phyloP scores from a whole-genome alignment of 2,113 vertebrate species.

The Daubentonia madagascariensis region DNA sequence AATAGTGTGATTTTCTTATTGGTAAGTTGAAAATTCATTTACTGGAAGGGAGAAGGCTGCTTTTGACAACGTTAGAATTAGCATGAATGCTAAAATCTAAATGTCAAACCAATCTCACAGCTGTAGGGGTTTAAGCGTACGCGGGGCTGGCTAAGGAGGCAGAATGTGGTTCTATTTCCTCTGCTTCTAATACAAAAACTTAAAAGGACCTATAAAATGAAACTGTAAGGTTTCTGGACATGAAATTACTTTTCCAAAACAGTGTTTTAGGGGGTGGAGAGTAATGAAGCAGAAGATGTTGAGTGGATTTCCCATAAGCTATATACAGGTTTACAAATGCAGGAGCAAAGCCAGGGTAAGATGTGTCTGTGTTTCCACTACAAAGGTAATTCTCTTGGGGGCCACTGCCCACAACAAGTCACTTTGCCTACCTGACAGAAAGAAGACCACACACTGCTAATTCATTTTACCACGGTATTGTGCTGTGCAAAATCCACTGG shows the following conservation, averaged over 20 bases:
- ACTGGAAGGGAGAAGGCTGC: not conserved
- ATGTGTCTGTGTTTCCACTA: rapidly evolving
- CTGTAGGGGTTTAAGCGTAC: not conserved
- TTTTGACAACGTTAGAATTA: not conserved
- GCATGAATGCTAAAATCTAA: not conserved
- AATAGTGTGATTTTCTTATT: constrained; percentile 39
- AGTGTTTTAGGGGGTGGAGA: not conserved
- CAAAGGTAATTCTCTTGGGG: not conserved
- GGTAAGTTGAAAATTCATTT: constrained; percentile 62
- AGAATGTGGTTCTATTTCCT: not conserved
- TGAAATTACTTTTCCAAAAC: not conserved
- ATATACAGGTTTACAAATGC: not conserved
- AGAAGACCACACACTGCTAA: rapidly evolving
- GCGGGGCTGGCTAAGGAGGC: not conserved
- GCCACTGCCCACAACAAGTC: rapidly evolving
- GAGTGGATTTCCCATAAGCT: not conserved
- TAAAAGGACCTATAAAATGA: not conserved
- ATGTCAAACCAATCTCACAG: constrained; percentile 36
- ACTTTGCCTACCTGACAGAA: not conserved
- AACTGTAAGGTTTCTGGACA: not conserved
- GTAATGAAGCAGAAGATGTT: not conserved
- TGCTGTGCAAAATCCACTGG: not conserved
- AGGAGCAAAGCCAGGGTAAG: rapidly evolving
- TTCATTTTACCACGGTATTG: rapidly evolving
- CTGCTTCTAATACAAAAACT: not conserved